phyloP scores from a whole-genome alignment of 2,888 invertebrate genomes.

The Parnassius apollo region DNA sequence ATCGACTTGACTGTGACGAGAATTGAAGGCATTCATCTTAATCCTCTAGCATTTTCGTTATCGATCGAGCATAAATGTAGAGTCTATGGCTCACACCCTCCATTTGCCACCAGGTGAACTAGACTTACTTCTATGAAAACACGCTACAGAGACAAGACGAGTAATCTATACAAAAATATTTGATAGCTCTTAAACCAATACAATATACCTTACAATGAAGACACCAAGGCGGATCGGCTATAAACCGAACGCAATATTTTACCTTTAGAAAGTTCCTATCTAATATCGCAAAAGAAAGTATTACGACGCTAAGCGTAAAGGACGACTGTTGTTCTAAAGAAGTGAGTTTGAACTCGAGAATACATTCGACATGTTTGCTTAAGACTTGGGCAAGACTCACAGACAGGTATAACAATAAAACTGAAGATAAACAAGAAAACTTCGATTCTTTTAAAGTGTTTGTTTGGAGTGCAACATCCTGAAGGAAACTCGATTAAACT shows the following conservation, averaged over 20 bases:
- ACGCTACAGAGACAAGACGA: too few species aligned
- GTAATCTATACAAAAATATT: slow-evolving; percentile 6
- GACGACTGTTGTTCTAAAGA: slow-evolving; percentile 26
- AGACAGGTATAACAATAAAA: slow-evolving; percentile 26
- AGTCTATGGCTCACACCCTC: too few species aligned
- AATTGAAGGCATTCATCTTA: too few species aligned
- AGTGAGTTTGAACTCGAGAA: slow-evolving; percentile 26
- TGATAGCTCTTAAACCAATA: slow-evolving; percentile 19
- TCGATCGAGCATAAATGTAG: too few species aligned
- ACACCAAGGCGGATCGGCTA: too few species aligned
- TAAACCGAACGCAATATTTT: slow-evolving; percentile 25
- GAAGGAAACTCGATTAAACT: slow-evolving; percentile 3
- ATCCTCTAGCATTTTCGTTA: too few species aligned
- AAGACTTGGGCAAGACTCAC: slow-evolving; percentile 21
- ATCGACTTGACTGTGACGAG: too few species aligned
- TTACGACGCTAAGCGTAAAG: slow-evolving; percentile 23
- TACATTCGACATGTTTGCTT: slow-evolving; percentile 23
- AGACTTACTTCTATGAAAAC: too few species aligned
- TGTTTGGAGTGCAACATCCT: slow-evolving; percentile 15
- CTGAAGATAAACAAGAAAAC: slow-evolving; percentile 22
- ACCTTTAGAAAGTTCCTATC: slow-evolving; percentile 18
- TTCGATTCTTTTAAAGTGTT: slow-evolving; percentile 27
- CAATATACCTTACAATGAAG: too few species aligned
- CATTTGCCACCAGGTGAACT: too few species aligned
- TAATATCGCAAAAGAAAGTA: slow-evolving; percentile 20